phyloP scores from a whole-genome alignment of 2,797 vertebrate species.

The Sebastes cheni region DNA sequence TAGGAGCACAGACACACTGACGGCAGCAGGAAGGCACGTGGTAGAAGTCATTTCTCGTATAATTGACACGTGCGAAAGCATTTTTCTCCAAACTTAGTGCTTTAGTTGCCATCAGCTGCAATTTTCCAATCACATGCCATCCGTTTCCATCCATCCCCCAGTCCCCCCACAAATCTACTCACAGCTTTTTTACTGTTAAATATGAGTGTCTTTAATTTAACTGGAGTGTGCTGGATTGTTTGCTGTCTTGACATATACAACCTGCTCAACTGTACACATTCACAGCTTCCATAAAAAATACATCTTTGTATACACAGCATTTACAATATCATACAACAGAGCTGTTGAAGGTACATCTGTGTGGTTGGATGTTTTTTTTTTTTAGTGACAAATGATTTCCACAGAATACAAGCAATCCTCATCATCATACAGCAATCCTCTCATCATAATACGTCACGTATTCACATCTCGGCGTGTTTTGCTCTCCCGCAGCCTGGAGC shows the following conservation, averaged over 20 bases:
- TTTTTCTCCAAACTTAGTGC: neutral
- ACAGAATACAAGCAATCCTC: constrained; percentile 49
- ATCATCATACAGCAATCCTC: constrained; percentile 33
- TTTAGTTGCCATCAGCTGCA: neutral
- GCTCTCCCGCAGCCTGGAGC: constrained; percentile 27
- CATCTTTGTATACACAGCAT: constrained; percentile 84
- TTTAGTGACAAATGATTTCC: constrained; percentile 37
- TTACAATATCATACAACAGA: constrained; percentile 83
- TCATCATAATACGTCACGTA: neutral
- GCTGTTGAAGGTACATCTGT: constrained; percentile 61
- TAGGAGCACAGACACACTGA: neutral
- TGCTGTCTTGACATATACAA: constrained; percentile 75
- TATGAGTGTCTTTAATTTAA: constrained; percentile 84
- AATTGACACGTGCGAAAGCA: neutral
- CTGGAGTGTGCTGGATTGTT: constrained; percentile 74
- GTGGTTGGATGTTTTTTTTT: constrained; percentile 29
- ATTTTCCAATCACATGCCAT: neutral
- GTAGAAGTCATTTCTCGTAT: neutral
- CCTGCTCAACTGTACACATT: constrained; percentile 79
- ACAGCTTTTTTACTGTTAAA: constrained; percentile 63
- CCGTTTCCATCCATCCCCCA: neutral
- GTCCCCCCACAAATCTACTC: constrained; percentile 8
- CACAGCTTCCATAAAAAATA: constrained; percentile 87
- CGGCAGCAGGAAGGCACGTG: neutral
- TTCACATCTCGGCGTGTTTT: constrained; percentile 22